These are phyloP conservation scores for Drosophila neocordata DNA, from an alignment of 1,140 invertebrate species.

Conservation along the genomic window DNA sequence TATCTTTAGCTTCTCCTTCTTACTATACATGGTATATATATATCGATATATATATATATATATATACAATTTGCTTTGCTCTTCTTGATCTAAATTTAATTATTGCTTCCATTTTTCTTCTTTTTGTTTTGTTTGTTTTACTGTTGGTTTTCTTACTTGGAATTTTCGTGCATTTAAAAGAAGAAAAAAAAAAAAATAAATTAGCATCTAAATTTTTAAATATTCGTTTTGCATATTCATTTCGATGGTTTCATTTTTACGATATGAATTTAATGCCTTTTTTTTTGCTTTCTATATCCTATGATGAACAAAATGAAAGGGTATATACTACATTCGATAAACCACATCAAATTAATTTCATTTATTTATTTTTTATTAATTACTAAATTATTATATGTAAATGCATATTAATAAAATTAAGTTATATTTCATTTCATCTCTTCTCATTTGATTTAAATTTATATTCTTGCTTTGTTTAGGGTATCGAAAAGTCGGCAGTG, in stretches of 20 bases:
- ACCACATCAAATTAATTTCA: too few relatives aligned
- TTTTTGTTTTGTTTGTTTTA: not conserved
- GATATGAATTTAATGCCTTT: constrained; percentile 1
- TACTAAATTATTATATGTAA: too few relatives aligned
- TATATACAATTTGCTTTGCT: not conserved
- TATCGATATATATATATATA: not conserved
- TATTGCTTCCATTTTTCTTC: constrained; percentile 6
- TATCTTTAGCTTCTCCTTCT: constrained; percentile 6
- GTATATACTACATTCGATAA: too few relatives aligned
- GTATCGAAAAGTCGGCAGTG: not conserved
- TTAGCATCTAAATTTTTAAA: constrained; percentile 7
- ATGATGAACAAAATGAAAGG: not conserved
- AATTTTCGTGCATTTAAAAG: constrained; percentile 7
- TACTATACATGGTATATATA: not conserved
- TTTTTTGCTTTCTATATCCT: not conserved
- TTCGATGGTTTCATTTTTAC: constrained; percentile 4
- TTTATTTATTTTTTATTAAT: too few relatives aligned
- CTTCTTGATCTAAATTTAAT: constrained; percentile 11
- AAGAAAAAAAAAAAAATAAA: not conserved
- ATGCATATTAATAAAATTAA: too few relatives aligned
- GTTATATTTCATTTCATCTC: too few relatives aligned
- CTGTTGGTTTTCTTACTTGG: constrained; percentile 1
- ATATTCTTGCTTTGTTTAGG: not conserved
- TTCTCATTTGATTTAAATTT: too few relatives aligned
- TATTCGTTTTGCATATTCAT: not conserved